Base-by-base conservation (phyloP, 2,888 invertebrate genomes). In the Ashinkailepas kermadecensis region DNA sequence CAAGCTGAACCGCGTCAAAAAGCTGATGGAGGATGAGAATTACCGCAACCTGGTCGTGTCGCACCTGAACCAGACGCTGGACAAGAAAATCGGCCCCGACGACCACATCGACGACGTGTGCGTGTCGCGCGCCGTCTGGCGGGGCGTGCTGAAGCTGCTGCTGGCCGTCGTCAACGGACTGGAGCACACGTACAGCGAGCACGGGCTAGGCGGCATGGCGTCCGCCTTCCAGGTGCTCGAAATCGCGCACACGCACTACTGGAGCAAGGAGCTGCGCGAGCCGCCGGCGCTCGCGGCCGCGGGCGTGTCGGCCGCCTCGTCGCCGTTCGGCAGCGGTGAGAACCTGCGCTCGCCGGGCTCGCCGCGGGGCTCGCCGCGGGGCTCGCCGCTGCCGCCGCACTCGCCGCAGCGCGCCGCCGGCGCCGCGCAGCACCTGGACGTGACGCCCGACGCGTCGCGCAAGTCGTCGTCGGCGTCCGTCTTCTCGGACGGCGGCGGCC, bases 61-160 rank as follows among this genome's bases (percentile, higher is more conserved):
- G 85, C 95, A 97, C 87, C 90, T 99, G 8, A 99, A 99, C 88
- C 93, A 94, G 86, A 97, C 97, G 81, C 90, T 97, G 82, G 97
- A 96, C 86, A 92, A 92, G 85, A 98, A 95, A 89, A 93, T 97
- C 82, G 94, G 96, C 81, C 95, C 96, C 0, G 96, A 96, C 87
- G 99, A 98, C 89, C 95, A 96, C 87, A 94, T 99, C 78, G 98
- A 98, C 86, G 99, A 99, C 90, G 95, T 98, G 96, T 95, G 95
- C 87, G 90, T 99, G 12, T 91, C 94, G 82, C 95, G 95, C 86
- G 91, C 94, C 0, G 92, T 98, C 56, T 99, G 96, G 94, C 99
- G 99, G 88, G 99, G 99, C 64, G 96, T 97, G 93, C 89, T 97
- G 81, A 96, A 96, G 88, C 92, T 97, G 82, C 89, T 98, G 58